Base-by-base conservation (phyloP, 2,888 invertebrate species). In the Aphidius colemani region DNA sequence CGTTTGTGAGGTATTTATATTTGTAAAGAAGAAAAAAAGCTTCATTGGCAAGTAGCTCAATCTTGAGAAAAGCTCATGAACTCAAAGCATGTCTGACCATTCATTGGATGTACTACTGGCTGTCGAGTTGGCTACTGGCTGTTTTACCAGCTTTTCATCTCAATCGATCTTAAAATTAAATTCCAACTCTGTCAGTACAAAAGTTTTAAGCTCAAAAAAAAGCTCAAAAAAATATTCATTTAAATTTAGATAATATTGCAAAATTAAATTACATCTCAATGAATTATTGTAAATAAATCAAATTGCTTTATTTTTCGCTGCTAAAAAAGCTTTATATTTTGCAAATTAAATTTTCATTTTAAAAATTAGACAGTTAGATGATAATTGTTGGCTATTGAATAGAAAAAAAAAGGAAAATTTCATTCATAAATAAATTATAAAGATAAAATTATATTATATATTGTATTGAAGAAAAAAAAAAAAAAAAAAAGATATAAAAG, bases 401-500 rank as follows among this genome's bases (percentile, higher is more conserved):
- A 50, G 11, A 11, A n/a, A 41, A 41, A 13, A 11, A n/a, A 53
- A n/a, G 2, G 41, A 7, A 7, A 10, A 13, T 56, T 56, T 56
- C 13, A 56, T 45, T 56, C 9, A 56, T 30, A 18, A 45, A 18
- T 6, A 46, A 3, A 30, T 7, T 30, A 5, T 30, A 5, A 18
- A 18, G 13, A 18, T 53, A 8, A 10, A 44, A 11, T 39, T 10
- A 41, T 51, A 51, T 18, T 11, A 30, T 30, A 30, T 30, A 30
- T 18, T 18, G 13, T 18, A 1, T 18, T 18, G 1, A 39, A 51
- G 39, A 51, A 6, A 46, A n/a, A 57, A 57, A n/a, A 43, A 55
- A 59, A 18, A 18, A 53, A 43, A 68, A 59, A 30, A 56, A 53
- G 11, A 60, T 60, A 67, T 58, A 71, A 73, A 71, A 74, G 75